Evolutionary conservation across 2,113 vertebrate genomes (phyloP).

Genomic region (Canis aureus): DNA sequence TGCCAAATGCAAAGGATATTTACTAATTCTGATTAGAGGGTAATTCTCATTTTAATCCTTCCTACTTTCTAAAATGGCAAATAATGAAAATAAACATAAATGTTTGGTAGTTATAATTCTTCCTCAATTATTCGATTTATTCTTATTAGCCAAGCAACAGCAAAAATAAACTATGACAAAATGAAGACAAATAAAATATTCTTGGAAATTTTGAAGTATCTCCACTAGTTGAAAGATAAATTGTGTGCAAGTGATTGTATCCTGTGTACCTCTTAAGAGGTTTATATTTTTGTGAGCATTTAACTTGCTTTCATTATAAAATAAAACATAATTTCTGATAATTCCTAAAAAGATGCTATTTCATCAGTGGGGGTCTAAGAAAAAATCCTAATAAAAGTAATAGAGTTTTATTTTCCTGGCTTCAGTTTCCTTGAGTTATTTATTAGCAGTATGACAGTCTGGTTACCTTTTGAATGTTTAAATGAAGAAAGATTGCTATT

Average conservation of each 20-base stretch:
- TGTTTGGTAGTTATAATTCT: neutral
- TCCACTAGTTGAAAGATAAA: neutral
- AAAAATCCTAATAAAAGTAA: constrained; percentile 48
- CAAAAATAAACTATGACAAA: neutral
- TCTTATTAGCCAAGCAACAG: constrained; percentile 20
- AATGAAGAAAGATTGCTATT: constrained; percentile 79
- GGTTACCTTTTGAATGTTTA: constrained; percentile 86
- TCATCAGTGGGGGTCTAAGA: constrained; percentile 1
- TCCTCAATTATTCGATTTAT: neutral
- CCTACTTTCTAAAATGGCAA: constrained; percentile 8
- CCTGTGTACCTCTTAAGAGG: neutral
- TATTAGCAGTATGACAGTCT: constrained; percentile 88
- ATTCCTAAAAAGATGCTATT: neutral
- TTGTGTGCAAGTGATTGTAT: neutral
- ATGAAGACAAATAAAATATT: neutral
- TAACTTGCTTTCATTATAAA: constrained; percentile 13
- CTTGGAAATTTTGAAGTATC: neutral
- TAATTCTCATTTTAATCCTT: neutral
- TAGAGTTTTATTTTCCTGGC: constrained; percentile 37
- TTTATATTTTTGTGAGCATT: constrained; percentile 25
- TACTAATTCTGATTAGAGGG: constrained; percentile 5
- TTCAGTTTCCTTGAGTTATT: constrained; percentile 78
- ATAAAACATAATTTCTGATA: constrained; percentile 27
- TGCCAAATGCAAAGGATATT: neutral
- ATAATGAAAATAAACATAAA: constrained; percentile 4